These are phyloP conservation scores for Semaprochilodus insignis DNA, from an alignment of 2,797 vertebrate species.

Conservation along the genomic window DNA sequence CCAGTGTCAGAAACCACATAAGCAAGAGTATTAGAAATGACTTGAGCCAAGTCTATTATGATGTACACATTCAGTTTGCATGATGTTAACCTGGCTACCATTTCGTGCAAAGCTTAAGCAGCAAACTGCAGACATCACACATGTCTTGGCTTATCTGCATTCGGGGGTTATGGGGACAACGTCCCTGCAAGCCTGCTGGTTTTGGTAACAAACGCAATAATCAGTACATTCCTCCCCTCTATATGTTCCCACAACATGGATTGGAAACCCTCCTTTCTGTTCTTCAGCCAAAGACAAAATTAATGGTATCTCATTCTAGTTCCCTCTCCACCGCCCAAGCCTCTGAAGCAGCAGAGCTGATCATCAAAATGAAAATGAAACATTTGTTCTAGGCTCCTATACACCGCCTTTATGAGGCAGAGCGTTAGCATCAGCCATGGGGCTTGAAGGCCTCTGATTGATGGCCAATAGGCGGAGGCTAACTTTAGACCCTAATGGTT, in stretches of 20 bases:
- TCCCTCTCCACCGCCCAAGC: constrained; percentile 53
- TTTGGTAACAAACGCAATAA: not conserved
- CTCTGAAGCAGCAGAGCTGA: constrained; percentile 66
- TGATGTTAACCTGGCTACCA: no score
- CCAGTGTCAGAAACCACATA: no score
- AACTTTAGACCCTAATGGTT: constrained; percentile 84
- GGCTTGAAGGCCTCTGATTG: constrained; percentile 74
- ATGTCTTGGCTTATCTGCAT: no score
- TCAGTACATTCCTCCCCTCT: not conserved
- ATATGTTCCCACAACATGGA: not conserved
- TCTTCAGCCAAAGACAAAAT: constrained; percentile 25
- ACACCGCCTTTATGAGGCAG: constrained; percentile 29
- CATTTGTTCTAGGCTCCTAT: constrained; percentile 74
- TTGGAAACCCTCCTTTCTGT: constrained; percentile 10
- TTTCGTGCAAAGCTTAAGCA: no score
- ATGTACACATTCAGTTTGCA: not conserved
- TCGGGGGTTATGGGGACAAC: not conserved
- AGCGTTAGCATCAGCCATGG: constrained; percentile 66
- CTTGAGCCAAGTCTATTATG: not conserved
- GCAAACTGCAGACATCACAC: no score
- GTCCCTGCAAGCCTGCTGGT: not conserved
- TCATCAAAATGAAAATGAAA: constrained; percentile 81
- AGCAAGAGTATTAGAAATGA: no score
- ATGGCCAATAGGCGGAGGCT: constrained; percentile 72
- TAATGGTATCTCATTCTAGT: constrained; percentile 63